A percentile compares a stretch with the other conserved stretches of the same genome.
Conservation (phyloP, 2,888 invertebrate genomes). For the Oscheius onirici region DNA sequence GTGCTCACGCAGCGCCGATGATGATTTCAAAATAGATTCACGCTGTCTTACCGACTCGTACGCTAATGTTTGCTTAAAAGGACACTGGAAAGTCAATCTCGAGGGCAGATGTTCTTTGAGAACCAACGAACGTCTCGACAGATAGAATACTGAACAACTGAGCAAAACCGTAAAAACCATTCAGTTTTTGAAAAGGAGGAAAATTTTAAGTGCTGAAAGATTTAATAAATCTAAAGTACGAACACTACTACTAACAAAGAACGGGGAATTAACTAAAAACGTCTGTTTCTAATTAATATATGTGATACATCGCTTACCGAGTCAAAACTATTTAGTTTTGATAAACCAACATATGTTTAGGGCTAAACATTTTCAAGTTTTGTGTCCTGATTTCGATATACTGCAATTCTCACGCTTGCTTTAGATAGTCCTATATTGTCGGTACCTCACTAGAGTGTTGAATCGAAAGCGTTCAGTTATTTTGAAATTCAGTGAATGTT, state of each 20-base stretch:
- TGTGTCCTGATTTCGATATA: neutral
- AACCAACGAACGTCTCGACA: neutral
- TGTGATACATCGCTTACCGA: neutral
- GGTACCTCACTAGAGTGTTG: too few relatives aligned
- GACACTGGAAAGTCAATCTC: constrained; percentile 12
- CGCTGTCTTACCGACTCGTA: constrained; percentile 13
- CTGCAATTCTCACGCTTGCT: neutral
- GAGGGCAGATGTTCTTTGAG: constrained; percentile 24
- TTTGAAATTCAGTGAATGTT: neutral
- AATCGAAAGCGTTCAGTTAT: too few relatives aligned
- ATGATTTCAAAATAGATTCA: constrained; percentile 17
- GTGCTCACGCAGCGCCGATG: too few relatives aligned
- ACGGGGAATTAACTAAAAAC: neutral
- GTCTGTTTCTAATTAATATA: neutral
- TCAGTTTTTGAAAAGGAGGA: too few relatives aligned
- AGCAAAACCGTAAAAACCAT: neutral
- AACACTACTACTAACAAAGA: too few relatives aligned
- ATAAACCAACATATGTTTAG: neutral
- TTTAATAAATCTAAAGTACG: too few relatives aligned
- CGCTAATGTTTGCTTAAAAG: constrained; percentile 24
- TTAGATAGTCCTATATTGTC: neutral
- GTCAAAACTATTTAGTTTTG: neutral
- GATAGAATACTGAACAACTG: neutral
- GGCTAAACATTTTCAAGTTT: neutral
- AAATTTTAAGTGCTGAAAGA: too few relatives aligned